Evolutionary conservation across 2,113 vertebrate species (phyloP).

Genomic region (Aphyosemion australe): DNA sequence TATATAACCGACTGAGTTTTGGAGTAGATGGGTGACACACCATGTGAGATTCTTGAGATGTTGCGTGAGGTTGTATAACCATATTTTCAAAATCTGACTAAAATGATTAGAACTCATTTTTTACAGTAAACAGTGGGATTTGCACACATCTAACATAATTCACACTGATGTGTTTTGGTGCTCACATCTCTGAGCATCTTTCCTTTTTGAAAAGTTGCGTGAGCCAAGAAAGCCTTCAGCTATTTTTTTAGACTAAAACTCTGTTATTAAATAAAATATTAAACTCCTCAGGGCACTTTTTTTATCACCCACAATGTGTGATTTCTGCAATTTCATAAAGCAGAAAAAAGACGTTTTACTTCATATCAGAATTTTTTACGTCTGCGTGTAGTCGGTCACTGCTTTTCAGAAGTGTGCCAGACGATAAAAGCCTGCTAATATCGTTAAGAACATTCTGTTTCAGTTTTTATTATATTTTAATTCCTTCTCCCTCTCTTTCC

Average conservation of each 20-base stretch:
- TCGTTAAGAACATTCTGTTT: neutral
- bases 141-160: too few species aligned
- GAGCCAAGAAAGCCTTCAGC: constrained; percentile 40
- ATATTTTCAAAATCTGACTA: too few species aligned
- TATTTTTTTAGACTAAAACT: constrained; percentile 31
- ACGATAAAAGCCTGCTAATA: constrained; percentile 27
- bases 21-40: too few species aligned
- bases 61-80: too few species aligned
- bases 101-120: too few species aligned
- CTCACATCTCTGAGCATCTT: constrained; percentile 35
- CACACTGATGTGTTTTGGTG: constrained; percentile 28
- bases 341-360: neutral
- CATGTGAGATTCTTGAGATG: too few species aligned
- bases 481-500: too few species aligned
- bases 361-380: neutral
- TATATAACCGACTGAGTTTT: too few species aligned
- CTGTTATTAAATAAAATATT: constrained; percentile 64
- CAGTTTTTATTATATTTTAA: too few species aligned
- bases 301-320: constrained; percentile 36
- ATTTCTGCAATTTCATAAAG: constrained; percentile 43
- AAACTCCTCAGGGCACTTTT: constrained; percentile 22
- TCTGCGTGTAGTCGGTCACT: constrained; percentile 21
- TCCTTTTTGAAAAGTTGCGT: constrained; percentile 45
- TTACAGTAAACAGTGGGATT: too few species aligned
- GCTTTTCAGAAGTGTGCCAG: constrained; percentile 16